A percentile compares a stretch with the other conserved stretches of the same genome.
phyloP scores from a whole-genome alignment of 2,797 vertebrate genomes.

The Stomatorhinus walkeri region DNA sequence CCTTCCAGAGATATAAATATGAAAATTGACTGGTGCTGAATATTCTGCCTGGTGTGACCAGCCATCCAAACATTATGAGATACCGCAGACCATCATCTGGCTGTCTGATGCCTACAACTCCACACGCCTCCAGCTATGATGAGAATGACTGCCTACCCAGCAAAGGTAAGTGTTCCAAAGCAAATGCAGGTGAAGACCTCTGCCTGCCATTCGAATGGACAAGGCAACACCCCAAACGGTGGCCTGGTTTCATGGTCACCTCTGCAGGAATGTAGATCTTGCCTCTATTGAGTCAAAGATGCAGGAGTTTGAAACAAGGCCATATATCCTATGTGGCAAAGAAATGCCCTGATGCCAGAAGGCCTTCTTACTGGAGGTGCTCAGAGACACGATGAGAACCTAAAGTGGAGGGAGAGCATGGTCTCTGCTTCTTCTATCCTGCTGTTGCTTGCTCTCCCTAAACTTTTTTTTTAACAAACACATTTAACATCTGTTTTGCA shows the following conservation, averaged over 20 bases:
- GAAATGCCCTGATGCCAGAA: neutral
- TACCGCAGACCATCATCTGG: neutral
- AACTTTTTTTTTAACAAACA: neutral
- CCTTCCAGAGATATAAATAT: neutral
- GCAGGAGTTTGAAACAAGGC: neutral
- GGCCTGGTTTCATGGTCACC: neutral
- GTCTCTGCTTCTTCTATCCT: neutral
- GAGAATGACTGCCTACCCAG: neutral
- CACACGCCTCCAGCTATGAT: neutral
- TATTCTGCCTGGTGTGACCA: neutral
- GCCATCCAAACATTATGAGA: neutral
- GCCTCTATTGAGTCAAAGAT: neutral
- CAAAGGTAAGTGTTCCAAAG: neutral
- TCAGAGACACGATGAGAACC: neutral
- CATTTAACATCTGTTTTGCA: conserved; percentile 26
- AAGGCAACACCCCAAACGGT: neutral
- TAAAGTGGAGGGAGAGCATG: neutral
- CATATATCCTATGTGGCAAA: neutral
- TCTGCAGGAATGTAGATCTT: neutral
- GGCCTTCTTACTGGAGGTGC: neutral
- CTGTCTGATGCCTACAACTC: neutral
- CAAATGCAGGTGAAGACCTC: neutral
- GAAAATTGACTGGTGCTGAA: neutral
- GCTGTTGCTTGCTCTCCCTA: neutral
- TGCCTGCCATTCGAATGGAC: neutral